A percentile compares a stretch with the other conserved stretches of the same genome.
Evolutionary conservation across 2,113 vertebrate genomes (phyloP).

Genomic region (Menura novaehollandiae): DNA sequence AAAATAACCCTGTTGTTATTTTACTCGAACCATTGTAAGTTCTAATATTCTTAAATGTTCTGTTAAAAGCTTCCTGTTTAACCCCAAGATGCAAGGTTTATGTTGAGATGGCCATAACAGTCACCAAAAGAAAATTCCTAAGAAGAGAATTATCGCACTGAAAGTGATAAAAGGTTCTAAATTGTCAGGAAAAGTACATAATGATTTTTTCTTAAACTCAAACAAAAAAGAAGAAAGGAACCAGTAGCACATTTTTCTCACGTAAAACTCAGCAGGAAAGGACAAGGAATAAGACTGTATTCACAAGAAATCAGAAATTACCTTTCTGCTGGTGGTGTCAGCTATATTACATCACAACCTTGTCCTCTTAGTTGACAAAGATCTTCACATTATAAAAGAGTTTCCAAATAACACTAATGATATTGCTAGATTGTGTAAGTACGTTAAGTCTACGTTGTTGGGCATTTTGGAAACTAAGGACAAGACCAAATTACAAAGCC

Average conservation of each 20-base stretch:
- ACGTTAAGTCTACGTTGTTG: neutral
- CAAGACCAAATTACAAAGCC: neutral
- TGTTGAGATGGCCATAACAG: neutral
- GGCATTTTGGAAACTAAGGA: neutral
- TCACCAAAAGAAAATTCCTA: neutral
- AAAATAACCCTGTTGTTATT: neutral
- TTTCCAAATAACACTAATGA: neutral
- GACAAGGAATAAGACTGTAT: neutral
- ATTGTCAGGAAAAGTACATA: neutral
- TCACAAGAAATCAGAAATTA: neutral
- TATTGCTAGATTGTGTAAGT: neutral
- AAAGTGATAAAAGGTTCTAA: neutral
- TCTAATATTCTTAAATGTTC: neutral
- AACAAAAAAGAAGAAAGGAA: neutral
- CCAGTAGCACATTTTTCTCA: neutral
- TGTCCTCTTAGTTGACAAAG: neutral
- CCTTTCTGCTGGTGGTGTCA: neutral
- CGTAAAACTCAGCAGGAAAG: neutral
- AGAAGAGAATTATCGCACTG: neutral
- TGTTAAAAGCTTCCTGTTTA: neutral
- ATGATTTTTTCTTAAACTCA: neutral
- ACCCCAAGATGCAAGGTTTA: neutral
- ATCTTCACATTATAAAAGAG: neutral
- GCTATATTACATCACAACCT: neutral
- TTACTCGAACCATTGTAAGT: neutral